Evolutionary conservation across 1,140 invertebrate species (phyloP), one percentile per base, ranked within the genome.

Genomic region (Epicauta chinensis): DNA sequence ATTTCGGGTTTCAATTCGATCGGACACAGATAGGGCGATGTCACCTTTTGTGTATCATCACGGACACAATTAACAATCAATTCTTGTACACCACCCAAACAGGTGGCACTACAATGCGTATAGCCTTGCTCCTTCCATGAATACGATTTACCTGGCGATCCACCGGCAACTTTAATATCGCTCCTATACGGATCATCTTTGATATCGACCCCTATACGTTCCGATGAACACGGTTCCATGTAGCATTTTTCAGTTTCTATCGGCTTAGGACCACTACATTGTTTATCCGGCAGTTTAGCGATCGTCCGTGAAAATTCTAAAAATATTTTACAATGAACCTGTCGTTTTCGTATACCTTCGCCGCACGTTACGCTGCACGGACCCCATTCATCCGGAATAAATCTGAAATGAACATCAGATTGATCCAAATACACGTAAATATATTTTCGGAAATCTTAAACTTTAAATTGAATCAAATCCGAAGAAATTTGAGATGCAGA

Each of bases 71-170:
- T 86, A 37, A 96, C 87, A 55, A 94, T 87, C n/a, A 92, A 77
- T 69, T 95, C 91, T 76, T 95, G 82, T 14, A 82, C 80, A 70
- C 89, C 93, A 65, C 94, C 94, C 2, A 97, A 78, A 72, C 95
- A 98, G 37, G 90, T 92, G 1, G 91, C 90, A 63, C 90, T 96
- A 74, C 95, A 98, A 51, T 87, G 84, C 1, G 91, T 93, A 60
- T 87, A 91, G 0, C 87, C 88, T 58, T 85, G 79, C 60, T 88
- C 83, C 60, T 86, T 84, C 89, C 89, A 92, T 1, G 86, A 86
- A 69, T 89, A 91, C 0, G 86, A 80, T 56, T 81, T 82, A 2
- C 80, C 80, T 62, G 71, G 83, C 59, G 76, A 81, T 56, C 68
- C 81, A 40, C 45, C 48, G 36, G 76, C 67, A 50, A 78, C 71